Evolutionary conservation across 2,113 vertebrate genomes (phyloP), one percentile per base, ranked within the genome.

Genomic region (Arvicanthis niloticus): DNA sequence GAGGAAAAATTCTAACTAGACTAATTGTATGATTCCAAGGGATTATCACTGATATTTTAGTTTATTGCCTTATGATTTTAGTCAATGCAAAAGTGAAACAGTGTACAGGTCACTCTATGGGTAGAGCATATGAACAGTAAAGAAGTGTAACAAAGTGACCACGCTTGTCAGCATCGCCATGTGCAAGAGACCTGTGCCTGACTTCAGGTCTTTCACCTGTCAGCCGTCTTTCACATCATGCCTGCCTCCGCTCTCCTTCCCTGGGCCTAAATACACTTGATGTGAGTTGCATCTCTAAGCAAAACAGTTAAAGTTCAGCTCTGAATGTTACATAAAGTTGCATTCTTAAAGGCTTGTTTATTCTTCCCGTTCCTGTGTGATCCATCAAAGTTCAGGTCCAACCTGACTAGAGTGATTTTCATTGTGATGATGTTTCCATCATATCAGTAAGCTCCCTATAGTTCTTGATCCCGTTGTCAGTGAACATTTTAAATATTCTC

Each of bases 1-100:
- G 56, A 56, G 70, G 29, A 80, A 91, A 60, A 90, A 26, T 29
- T 81, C 78, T 56, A 89, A 91, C 65, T 89, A 22, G 65, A 37
- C 31, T 78, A 51, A 81, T 51, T 77, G 48, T 65, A 53, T 85
- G 67, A 19, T 37, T 70, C 24, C 80, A 29, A 82, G 31, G 77
- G 10, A 89, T 6, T 51, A 40, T 22, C 37, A 1, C 48, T 76
- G 80, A 58, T 56, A 94, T 34, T 89, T 60, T 73, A 10, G 1
- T 58, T 89, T n/a, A 78, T 34, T 15, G 5, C 24, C 29, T 93
- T 37, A 81, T 42, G 77, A 31, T 96, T 31, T 22, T 42, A 10
- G 15, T 45, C 40, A n/a, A 5, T 45, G 82, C 4, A 8, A 91
- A 73, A 56, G 65, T 7, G 58, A 53, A 76, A 40, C 16, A 60